Percentiles rank a stretch among this genome's conserved stretches.
phyloP scores from a whole-genome alignment of 2,797 vertebrate genomes.

The Silurus lanzhouensis region DNA sequence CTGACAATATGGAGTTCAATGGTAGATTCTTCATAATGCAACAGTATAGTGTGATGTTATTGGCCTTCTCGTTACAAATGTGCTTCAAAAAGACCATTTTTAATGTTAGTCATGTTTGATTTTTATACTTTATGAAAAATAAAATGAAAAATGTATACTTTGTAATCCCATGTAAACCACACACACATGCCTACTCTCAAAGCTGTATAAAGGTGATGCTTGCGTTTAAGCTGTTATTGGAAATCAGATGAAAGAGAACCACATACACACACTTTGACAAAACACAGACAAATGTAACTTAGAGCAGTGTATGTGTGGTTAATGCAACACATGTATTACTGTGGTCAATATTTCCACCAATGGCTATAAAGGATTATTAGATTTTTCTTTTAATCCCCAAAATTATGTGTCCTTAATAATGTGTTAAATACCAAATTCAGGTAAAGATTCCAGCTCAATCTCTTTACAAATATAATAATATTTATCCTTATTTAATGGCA shows the following conservation, averaged over 20 bases:
- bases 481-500: background rate
- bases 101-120: background rate
- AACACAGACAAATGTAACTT: background rate
- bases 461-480: background rate
- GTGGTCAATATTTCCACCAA: background rate
- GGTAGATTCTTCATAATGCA: background rate
- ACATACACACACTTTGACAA: background rate
- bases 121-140: background rate
- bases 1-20: background rate
- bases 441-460: background rate
- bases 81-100: background rate
- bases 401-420: background rate
- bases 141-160: background rate
- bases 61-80: background rate
- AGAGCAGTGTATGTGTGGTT: background rate
- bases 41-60: background rate
- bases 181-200: background rate
- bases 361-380: background rate
- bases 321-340: background rate
- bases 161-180: background rate
- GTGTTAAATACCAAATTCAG: background rate
- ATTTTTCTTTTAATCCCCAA: background rate
- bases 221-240: background rate
- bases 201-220: background rate
- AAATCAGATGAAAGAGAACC: background rate